Evolutionary conservation across 2,888 invertebrate species (phyloP).

Genomic region (Quadroppia sp.): DNA sequence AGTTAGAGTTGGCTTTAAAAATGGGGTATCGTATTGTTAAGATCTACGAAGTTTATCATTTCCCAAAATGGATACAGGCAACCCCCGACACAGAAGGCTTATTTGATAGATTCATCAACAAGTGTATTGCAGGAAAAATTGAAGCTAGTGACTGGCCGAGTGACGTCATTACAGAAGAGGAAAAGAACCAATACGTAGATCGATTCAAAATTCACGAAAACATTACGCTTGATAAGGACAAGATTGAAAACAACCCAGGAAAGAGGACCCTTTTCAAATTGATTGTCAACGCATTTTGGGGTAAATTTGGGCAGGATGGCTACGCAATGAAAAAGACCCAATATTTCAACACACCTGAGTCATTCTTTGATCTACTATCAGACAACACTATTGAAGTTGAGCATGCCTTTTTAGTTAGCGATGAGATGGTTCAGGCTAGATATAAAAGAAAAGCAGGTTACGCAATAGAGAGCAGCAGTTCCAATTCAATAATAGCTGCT

Average conservation of each 20-base stretch:
- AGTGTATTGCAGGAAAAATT: constrained; percentile 49
- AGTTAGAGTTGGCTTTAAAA: constrained; percentile 48
- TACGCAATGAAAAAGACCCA: constrained; percentile 23
- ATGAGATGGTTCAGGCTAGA: background rate
- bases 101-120: constrained; percentile 51
- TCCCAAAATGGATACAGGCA: constrained; percentile 45
- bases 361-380: constrained; percentile 40
- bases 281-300: constrained; percentile 47
- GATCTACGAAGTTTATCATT: constrained; percentile 49
- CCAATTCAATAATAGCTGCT: constrained; percentile 51
- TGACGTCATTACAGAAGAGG: constrained; percentile 44
- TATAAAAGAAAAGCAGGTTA: constrained; percentile 25
- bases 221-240: no score
- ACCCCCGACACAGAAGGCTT: constrained; percentile 42
- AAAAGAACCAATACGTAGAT: constrained; percentile 46
- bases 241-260: constrained; percentile 47
- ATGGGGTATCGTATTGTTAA: constrained; percentile 48
- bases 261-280: constrained; percentile 46
- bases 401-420: constrained; percentile 1
- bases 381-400: background rate
- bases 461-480: background rate
- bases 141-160: constrained; percentile 49
- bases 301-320: constrained; percentile 46
- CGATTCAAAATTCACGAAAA: constrained; percentile 47
- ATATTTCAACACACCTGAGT: constrained; percentile 36